Evolutionary conservation across 2,797 vertebrate genomes (phyloP), one percentile per base, ranked within the genome.

Genomic region (Sparus aurata): DNA sequence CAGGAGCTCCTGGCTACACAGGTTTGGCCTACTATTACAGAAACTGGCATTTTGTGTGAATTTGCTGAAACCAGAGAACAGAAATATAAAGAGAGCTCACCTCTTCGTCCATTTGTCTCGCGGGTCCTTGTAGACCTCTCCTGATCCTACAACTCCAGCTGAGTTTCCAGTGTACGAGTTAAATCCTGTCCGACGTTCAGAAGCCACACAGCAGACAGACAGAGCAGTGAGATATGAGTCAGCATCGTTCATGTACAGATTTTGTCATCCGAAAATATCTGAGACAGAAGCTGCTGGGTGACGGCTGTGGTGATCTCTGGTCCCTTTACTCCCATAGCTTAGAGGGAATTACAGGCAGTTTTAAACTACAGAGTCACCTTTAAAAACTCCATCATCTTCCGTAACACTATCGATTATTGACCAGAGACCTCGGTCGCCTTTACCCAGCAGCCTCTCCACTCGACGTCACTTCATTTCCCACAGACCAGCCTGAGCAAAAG

Each of bases 91-190:
- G 18, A 55, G 12, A 0, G 7, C 43, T 96, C 89, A 98, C 98
- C 98, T 96, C 96, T 97, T 98, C 0, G 94, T 80, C 93, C 92
- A 96, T 80, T 96, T 98, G 85, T 99, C 98, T 91, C 96, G 94
- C 12, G 94, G 94, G 87, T 98, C 98, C 65, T 95, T 96, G 91
- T 93, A 96, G 84, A 95, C 92, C 73, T 99, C 98, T 79, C 95
- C 97, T 57, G 95, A 90, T 82, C 97, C 96, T 93, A 94, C 90
- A 91, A 95, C 90, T 84, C 95, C 95, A 95, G 96, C 94, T 66
- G 96, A 90, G 94, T 97, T 96, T 96, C 96, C 98, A 95, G 94
- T 94, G 94, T 97, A 97, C 83, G 96, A 95, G 93, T 96, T 96
- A 92, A 95, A 95, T 95, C 97, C 98, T 99, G 97, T 92, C 80